phyloP scores from a whole-genome alignment of 1,140 invertebrate species.

The Andricus grossulariae region DNA sequence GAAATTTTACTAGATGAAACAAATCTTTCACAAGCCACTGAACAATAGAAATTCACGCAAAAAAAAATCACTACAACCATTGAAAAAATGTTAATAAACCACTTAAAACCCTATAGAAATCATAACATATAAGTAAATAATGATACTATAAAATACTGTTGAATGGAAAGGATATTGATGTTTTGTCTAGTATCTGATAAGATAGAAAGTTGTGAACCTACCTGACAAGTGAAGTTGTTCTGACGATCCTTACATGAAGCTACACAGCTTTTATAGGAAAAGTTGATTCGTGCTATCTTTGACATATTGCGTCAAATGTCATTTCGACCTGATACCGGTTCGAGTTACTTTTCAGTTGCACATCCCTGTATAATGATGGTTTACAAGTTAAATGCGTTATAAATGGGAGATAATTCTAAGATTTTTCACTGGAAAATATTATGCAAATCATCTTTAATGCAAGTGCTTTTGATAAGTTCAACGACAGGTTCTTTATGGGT shows the following conservation, averaged over 20 bases:
- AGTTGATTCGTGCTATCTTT: slow-evolving; percentile 45
- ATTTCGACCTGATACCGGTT: slow-evolving; percentile 54
- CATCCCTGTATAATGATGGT: neutral
- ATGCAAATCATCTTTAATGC: slow-evolving; percentile 14
- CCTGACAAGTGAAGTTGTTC: neutral
- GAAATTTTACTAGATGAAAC: too few species aligned
- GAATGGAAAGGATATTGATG: neutral
- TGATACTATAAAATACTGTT: neutral
- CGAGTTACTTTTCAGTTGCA: slow-evolving; percentile 9
- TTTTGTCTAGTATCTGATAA: neutral
- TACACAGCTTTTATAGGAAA: slow-evolving; percentile 52
- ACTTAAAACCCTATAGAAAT: too few species aligned
- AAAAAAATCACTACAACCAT: too few species aligned
- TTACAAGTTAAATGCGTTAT: neutral
- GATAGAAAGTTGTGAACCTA: neutral
- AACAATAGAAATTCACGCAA: too few species aligned
- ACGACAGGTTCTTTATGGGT: neutral
- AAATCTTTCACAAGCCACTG: too few species aligned
- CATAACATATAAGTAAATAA: too few species aligned
- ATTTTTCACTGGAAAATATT: neutral
- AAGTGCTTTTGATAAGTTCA: neutral
- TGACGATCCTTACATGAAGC: slow-evolving; percentile 36
- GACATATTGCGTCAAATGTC: slow-evolving; percentile 56
- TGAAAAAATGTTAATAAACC: too few species aligned
- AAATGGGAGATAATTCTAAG: neutral